A percentile compares a stretch with the other conserved stretches of the same genome.
These are phyloP conservation scores for Thinocorus orbignyianus DNA, from an alignment of 2,113 vertebrate species.

Conservation along the genomic window DNA sequence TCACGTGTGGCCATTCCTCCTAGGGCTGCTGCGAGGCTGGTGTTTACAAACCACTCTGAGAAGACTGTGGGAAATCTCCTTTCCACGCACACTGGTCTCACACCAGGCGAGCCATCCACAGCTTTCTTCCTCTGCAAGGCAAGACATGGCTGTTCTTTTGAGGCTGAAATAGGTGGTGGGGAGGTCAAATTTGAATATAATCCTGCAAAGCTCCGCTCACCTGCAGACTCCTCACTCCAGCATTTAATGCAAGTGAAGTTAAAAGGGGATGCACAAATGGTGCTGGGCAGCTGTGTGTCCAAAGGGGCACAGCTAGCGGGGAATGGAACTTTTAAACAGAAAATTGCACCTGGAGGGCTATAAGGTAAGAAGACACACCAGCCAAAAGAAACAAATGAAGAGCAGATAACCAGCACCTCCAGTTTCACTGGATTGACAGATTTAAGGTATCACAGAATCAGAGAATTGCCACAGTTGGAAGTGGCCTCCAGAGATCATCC, in stretches of 20 bases:
- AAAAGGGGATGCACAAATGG: background rate
- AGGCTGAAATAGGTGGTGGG: background rate
- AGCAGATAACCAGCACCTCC: background rate
- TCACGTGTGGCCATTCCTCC: background rate
- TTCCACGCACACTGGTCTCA: background rate
- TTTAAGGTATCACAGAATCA: no score
- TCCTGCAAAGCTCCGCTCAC: background rate
- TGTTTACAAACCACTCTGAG: background rate
- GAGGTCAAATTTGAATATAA: background rate
- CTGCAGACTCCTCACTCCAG: background rate
- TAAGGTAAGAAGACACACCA: rapidly evolving
- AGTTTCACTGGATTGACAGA: background rate
- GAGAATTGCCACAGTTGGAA: no score
- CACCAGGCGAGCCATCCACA: background rate
- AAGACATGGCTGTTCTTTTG: background rate
- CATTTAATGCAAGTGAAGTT: background rate
- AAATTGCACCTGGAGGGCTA: background rate
- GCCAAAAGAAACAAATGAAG: background rate
- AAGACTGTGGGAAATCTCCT: background rate
- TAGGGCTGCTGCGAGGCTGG: background rate
- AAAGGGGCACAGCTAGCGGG: background rate
- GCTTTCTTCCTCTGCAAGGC: background rate
- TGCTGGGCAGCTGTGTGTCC: background rate
- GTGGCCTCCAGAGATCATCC: no score
- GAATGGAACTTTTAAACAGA: background rate